Evolutionary conservation across 2,113 vertebrate species (phyloP).

Genomic region (Cichladusa arquata): DNA sequence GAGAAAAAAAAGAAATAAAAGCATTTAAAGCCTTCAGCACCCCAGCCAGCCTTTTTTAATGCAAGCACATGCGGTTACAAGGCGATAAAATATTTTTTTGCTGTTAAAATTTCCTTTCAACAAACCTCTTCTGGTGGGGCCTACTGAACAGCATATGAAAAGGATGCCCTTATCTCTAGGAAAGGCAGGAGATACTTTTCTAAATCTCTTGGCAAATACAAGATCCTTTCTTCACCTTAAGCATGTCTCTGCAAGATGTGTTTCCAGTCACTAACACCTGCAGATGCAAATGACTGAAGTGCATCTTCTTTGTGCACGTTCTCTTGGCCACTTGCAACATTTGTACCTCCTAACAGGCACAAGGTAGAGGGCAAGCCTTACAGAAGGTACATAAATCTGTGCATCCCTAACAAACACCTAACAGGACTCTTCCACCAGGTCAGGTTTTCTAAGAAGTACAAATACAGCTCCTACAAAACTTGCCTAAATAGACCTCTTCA

Average conservation of each 20-base stretch:
- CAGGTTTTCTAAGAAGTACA: neutral
- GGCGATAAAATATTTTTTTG: neutral
- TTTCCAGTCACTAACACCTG: neutral
- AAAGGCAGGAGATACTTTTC: neutral
- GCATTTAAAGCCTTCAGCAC: neutral
- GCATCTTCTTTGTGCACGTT: accelerated
- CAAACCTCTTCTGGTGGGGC: neutral
- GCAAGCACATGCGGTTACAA: neutral
- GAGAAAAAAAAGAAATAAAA: neutral
- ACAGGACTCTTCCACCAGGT: neutral
- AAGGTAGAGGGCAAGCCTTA: neutral
- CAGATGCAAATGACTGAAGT: neutral
- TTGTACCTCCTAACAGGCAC: neutral
- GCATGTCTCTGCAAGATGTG: accelerated
- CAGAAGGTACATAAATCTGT: neutral
- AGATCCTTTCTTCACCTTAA: neutral
- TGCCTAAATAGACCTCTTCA: neutral
- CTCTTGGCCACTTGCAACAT: neutral
- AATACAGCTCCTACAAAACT: neutral
- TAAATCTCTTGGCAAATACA: neutral
- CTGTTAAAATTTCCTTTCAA: neutral
- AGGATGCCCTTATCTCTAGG: neutral
- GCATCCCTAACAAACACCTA: neutral
- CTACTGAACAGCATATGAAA: neutral
- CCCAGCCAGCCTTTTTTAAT: neutral